A percentile compares a stretch with the other conserved stretches of the same genome.
Conservation (phyloP, 2,797 vertebrate species). For the Eremophila alpestris region DNA sequence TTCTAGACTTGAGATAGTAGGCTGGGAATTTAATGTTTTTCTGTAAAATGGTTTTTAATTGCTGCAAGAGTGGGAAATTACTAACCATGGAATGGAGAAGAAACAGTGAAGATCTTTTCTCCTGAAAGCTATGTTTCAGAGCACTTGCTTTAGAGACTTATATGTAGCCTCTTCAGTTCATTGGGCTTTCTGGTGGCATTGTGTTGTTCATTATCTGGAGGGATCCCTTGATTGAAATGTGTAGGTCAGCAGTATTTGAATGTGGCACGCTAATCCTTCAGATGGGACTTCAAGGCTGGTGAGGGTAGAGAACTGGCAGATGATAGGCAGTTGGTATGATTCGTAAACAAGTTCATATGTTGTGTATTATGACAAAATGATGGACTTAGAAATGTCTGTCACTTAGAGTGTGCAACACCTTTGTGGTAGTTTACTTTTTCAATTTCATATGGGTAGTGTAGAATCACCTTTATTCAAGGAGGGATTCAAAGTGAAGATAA, state of each 20-base stretch:
- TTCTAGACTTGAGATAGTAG: neutral
- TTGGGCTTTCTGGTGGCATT: neutral
- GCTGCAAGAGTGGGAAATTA: neutral
- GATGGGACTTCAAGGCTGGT: neutral
- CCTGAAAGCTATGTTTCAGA: neutral
- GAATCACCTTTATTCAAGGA: neutral
- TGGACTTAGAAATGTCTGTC: neutral
- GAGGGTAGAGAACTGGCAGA: neutral
- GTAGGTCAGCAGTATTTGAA: neutral
- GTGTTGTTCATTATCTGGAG: neutral
- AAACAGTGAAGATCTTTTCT: neutral
- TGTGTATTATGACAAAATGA: neutral
- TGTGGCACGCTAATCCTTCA: neutral
- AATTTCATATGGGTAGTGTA: neutral
- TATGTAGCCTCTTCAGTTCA: neutral
- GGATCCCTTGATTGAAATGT: neutral
- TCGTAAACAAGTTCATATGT: neutral
- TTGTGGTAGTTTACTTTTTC: neutral
- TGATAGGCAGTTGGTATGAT: neutral
- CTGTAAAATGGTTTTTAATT: neutral
- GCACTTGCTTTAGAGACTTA: neutral
- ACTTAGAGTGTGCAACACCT: neutral
- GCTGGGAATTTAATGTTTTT: neutral
- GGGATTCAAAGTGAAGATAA: neutral
- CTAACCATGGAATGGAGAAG: neutral